Percentiles rank a stretch among this genome's conserved stretches.
These are phyloP conservation scores for Triops cancriformis DNA, from an alignment of 1,140 invertebrate genomes.

Conservation along the genomic window DNA sequence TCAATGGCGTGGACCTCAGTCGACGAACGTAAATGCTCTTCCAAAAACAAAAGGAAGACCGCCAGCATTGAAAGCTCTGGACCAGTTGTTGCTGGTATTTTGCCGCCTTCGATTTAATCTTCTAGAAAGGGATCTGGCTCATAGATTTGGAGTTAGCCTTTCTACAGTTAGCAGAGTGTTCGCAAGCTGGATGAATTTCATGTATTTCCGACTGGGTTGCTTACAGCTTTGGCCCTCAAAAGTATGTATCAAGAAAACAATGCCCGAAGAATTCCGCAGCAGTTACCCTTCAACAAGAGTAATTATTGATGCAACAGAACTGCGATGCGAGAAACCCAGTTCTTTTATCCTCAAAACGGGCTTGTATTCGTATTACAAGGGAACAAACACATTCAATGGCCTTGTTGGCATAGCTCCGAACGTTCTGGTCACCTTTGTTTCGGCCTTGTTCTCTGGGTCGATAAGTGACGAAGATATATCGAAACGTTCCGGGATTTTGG, in stretches of 20 bases:
- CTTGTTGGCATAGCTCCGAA: conserved; percentile 17
- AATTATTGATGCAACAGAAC: conserved; percentile 17
- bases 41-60: background rate
- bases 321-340: conserved; percentile 18
- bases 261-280: background rate
- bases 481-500: too few species aligned
- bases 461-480: too few species aligned
- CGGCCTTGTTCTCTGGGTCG: background rate
- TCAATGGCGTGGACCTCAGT: background rate
- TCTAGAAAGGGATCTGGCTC: background rate
- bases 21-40: too few species aligned
- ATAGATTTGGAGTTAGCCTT: conserved; percentile 16
- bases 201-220: conserved; percentile 3
- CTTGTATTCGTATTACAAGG: conserved; percentile 19
- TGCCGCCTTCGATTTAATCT: conserved; percentile 12
- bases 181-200: conserved; percentile 15
- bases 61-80: background rate
- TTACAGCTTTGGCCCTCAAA: too few species aligned
- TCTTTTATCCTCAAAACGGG: conserved; percentile 8
- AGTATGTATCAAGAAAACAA: conserved; percentile 6
- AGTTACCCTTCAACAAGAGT: too few species aligned
- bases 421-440: conserved; percentile 8
- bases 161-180: conserved; percentile 8
- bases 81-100: conserved; percentile 15
- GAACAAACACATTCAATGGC: conserved; percentile 15